These are phyloP conservation scores for Galleria mellonella DNA, from an alignment of 1,140 invertebrate species.

Conservation along the genomic window DNA sequence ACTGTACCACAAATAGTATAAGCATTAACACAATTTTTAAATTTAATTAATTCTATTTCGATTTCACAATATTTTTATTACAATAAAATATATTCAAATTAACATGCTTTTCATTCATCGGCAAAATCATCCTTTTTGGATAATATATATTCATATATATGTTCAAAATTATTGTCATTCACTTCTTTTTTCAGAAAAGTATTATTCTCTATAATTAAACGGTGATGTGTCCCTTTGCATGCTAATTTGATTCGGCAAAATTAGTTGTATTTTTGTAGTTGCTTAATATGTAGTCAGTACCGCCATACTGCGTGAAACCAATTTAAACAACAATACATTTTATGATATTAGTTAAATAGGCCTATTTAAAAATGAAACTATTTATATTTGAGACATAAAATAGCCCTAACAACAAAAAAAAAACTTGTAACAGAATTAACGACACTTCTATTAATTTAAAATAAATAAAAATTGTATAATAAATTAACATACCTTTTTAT, in stretches of 20 bases:
- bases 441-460: too few relatives aligned
- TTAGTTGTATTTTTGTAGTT: too few relatives aligned
- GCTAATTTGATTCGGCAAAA: conserved; percentile 30
- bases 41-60: conserved; percentile 27
- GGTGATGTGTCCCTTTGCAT: conserved; percentile 58
- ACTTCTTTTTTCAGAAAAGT: conserved; percentile 56
- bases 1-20: conserved; percentile 69
- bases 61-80: conserved; percentile 49
- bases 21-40: conserved; percentile 46
- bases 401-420: too few relatives aligned
- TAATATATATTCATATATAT: neutral
- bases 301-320: too few relatives aligned
- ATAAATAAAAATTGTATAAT: too few relatives aligned
- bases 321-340: too few relatives aligned
- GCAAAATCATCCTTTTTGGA: conserved; percentile 32
- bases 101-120: conserved; percentile 70
- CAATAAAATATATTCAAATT: conserved; percentile 46
- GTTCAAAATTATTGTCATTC: conserved; percentile 60
- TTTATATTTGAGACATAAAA: too few relatives aligned
- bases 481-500: too few relatives aligned
- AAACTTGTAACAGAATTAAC: too few relatives aligned
- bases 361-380: too few relatives aligned
- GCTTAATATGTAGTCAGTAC: too few relatives aligned
- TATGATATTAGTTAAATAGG: too few relatives aligned
- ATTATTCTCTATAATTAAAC: conserved; percentile 16